A percentile compares a stretch with the other conserved stretches of the same genome.
These are phyloP conservation scores for Lepidocyrtinus sp. DNA, from an alignment of 2,888 invertebrate species.

Conservation along the genomic window DNA sequence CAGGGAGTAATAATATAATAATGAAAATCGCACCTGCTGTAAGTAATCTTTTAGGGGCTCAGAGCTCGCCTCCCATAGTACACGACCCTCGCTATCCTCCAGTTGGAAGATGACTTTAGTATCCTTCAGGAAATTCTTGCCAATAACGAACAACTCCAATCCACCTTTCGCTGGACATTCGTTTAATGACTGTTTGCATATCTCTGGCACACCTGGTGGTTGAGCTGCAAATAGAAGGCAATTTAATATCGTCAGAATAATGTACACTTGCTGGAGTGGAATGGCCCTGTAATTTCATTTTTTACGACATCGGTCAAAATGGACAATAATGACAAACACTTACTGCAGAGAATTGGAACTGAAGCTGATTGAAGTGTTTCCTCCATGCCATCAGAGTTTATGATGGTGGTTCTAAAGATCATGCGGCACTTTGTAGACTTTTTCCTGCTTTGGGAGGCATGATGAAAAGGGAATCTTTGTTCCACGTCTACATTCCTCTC, in stretches of 20 bases:
- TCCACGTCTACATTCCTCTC: slow-evolving; percentile 97
- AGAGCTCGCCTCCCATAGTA: slow-evolving; percentile 86
- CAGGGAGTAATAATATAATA: background rate
- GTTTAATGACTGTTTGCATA: slow-evolving; percentile 88
- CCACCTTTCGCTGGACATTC: slow-evolving; percentile 87
- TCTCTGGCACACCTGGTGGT: slow-evolving; percentile 93
- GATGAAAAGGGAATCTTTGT: slow-evolving; percentile 88
- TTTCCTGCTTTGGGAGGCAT: slow-evolving; percentile 83
- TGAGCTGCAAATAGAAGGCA: slow-evolving; percentile 82
- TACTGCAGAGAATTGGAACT: slow-evolving; percentile 93
- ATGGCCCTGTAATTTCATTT: too few species aligned
- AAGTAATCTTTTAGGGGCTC: slow-evolving; percentile 90
- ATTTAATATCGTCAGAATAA: too few species aligned
- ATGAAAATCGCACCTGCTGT: slow-evolving; percentile 79
- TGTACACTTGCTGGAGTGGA: too few species aligned
- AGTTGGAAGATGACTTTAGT: slow-evolving; percentile 85
- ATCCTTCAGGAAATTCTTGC: slow-evolving; percentile 94
- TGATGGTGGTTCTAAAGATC: slow-evolving; percentile 90
- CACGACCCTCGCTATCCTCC: slow-evolving; percentile 72
- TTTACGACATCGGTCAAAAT: background rate
- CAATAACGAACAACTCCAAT: slow-evolving; percentile 87
- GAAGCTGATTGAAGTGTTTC: slow-evolving; percentile 92
- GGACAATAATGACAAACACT: slow-evolving; percentile 76
- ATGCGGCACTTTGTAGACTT: slow-evolving; percentile 95
- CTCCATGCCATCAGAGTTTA: slow-evolving; percentile 82